Conservation (phyloP, 2,797 vertebrate species). For the Poecilia wingei region DNA sequence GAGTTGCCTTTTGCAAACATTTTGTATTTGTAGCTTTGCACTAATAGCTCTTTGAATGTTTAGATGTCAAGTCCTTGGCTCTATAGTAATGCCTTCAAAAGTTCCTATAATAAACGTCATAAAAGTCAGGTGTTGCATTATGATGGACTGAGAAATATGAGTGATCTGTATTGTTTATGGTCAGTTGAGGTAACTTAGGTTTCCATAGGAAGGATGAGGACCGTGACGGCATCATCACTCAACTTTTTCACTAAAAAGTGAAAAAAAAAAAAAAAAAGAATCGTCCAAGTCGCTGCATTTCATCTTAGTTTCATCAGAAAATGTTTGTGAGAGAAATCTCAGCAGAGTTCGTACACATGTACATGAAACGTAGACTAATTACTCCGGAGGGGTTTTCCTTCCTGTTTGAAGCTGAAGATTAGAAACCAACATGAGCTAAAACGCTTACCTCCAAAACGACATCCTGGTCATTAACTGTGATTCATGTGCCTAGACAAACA, state of each 20-base stretch:
- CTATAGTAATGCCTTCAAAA: background rate
- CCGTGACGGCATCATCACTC: background rate
- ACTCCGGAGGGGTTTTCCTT: background rate
- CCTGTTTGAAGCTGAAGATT: constrained; percentile 1
- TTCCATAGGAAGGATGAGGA: background rate
- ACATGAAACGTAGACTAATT: background rate
- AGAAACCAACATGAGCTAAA: background rate
- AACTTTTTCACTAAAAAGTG: background rate
- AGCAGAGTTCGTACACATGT: background rate
- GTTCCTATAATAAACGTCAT: background rate
- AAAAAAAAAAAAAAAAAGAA: too few relatives aligned
- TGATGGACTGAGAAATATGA: background rate
- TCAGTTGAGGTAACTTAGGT: background rate
- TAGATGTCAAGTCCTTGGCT: background rate
- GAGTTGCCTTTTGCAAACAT: background rate
- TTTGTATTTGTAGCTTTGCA: background rate
- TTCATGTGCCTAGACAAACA: background rate
- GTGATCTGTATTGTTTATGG: background rate
- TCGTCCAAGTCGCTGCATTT: background rate
- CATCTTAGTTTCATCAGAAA: background rate
- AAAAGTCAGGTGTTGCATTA: background rate
- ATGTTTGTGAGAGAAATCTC: background rate
- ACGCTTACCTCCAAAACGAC: background rate
- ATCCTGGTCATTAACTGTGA: background rate
- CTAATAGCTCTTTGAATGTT: background rate